phyloP scores from a whole-genome alignment of 2,797 vertebrate genomes.

The Meriones psammophilus region DNA sequence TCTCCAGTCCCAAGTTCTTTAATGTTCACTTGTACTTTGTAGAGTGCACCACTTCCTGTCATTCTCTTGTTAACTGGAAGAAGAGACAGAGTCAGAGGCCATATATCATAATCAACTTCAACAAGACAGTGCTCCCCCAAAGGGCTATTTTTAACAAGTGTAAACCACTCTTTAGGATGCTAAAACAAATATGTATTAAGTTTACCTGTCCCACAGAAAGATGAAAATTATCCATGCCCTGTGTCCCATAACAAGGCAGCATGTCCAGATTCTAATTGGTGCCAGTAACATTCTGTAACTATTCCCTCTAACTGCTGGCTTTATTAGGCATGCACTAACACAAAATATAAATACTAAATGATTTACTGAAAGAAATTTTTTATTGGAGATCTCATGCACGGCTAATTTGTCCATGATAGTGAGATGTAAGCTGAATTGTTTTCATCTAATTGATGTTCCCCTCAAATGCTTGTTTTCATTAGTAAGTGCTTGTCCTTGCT shows the following conservation, averaged over 20 bases:
- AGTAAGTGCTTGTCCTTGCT: constrained; percentile 72
- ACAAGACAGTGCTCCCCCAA: not conserved
- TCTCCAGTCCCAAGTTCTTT: not conserved
- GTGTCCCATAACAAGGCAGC: not conserved
- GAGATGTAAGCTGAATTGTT: constrained; percentile 75
- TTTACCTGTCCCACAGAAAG: not conserved
- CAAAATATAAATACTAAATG: constrained; percentile 80
- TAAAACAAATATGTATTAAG: not conserved
- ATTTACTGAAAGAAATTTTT: constrained; percentile 67
- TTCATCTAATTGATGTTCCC: constrained; percentile 65
- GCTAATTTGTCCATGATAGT: constrained; percentile 74
- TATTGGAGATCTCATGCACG: constrained; percentile 67
- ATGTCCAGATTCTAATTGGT: not conserved
- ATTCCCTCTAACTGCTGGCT: not conserved
- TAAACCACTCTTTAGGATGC: not conserved
- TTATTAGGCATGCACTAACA: constrained; percentile 61
- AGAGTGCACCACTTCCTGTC: not conserved
- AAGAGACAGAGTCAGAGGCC: not conserved
- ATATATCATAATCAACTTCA: not conserved
- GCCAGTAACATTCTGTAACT: not conserved
- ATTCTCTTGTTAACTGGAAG: not conserved
- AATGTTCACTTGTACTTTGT: not conserved
- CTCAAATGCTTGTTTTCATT: constrained; percentile 77
- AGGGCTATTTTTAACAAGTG: not conserved
- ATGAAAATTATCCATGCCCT: not conserved